Base-by-base conservation (phyloP, 2,797 vertebrate species). In the Anomalospiza imberbis region DNA sequence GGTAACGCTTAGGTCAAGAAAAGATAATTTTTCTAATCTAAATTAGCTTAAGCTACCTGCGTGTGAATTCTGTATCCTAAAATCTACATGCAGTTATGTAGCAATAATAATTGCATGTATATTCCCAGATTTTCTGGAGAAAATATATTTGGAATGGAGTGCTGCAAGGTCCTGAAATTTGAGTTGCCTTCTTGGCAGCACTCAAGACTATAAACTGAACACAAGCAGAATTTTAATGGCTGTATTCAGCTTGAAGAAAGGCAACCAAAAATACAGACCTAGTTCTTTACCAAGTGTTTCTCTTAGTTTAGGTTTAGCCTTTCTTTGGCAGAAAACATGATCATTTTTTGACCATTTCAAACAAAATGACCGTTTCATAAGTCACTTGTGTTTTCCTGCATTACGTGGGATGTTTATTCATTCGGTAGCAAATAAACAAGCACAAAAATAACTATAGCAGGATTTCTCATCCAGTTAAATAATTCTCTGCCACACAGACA, bases 211-310 rank as follows among this genome's bases (percentile, higher is more conserved):
- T 68, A 28, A 75, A 61, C 36, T 54, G 57, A 91, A 85, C 75
- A 77, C n/a, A 88, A 88, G 58, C 63, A 85, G 58, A 53, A 61
- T 91, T 85, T 88, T 88, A 78, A 85, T 68, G 73, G 80, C 80
- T 79, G 16, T 31, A 45, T 84, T 95, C 22, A 84, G 38, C 28
- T 29, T 63, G 48, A 87, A 73, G 42, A 89, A 86, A 63, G 28
- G n/a, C 22, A 58, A 73, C n/a, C 32, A 32, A n/a, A 21, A 48
- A 36, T 48, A 32, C 32, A 88, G 54, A 72, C n/a, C 62, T 68
- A 19, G 16, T 57, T 73, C 32, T 77, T n/a, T 54, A 58, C 8
- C 24, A 47, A 73, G 8, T 40, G 5, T 48, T 89, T 54, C 66
- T 83, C 54, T 47, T 34, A 60, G 18, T 70, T 57, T 58, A 58